Percentiles rank a stretch among this genome's conserved stretches.
phyloP scores from a whole-genome alignment of 2,797 vertebrate species.

The Lutjanus argentimaculatus region DNA sequence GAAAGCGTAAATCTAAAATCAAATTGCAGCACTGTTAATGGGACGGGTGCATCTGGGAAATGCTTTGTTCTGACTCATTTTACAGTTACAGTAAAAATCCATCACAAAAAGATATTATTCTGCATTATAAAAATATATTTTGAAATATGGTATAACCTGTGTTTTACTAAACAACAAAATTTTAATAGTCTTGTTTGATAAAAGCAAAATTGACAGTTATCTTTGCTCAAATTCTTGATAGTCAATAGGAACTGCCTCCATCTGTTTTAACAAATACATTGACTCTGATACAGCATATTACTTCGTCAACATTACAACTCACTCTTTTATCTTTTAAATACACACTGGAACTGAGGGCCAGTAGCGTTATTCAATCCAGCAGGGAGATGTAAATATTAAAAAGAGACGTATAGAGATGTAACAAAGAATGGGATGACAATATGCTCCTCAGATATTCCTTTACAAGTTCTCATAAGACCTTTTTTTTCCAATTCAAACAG shows the following conservation, averaged over 20 bases:
- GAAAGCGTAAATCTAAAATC: constrained; percentile 29
- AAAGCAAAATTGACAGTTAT: constrained; percentile 13
- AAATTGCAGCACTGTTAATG: background rate
- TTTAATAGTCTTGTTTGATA: background rate
- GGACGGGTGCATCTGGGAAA: background rate
- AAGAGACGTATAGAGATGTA: constrained; percentile 68
- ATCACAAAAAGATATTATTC: background rate
- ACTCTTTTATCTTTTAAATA: constrained; percentile 70
- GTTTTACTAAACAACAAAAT: background rate
- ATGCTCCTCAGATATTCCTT: constrained; percentile 72
- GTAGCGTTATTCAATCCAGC: constrained; percentile 60
- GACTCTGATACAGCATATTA: constrained; percentile 53
- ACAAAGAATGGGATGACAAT: constrained; percentile 64
- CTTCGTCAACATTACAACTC: constrained; percentile 74
- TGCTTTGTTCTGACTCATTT: background rate
- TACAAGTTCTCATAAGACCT: constrained; percentile 74
- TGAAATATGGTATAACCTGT: background rate
- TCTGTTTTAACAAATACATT: constrained; percentile 61
- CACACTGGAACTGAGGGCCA: constrained; percentile 64
- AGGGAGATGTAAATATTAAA: constrained; percentile 72
- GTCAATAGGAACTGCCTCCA: constrained; percentile 52
- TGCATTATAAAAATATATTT: background rate
- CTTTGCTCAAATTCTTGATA: constrained; percentile 16
- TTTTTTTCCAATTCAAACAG: constrained; percentile 75
- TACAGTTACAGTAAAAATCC: background rate